Evolutionary conservation across 2,888 invertebrate genomes (phyloP).

Genomic region (Melinaea menophilus): DNA sequence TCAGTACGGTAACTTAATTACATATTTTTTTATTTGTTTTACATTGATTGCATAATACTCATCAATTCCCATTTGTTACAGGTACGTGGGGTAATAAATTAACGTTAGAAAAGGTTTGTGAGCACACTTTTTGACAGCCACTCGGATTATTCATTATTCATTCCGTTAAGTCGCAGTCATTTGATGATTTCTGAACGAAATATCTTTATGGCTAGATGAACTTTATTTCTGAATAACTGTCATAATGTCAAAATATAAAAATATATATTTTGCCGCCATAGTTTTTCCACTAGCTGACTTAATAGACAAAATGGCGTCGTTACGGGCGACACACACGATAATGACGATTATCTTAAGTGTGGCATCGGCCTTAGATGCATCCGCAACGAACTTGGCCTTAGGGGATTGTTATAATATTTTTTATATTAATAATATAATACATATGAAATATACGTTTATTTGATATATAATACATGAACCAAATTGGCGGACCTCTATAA

Average conservation of each 20-base stretch:
- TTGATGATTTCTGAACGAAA: constrained; percentile 10
- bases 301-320: constrained; percentile 69
- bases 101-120: constrained; percentile 25
- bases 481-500: too few species aligned
- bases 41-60: constrained; percentile 33
- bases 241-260: constrained; percentile 31
- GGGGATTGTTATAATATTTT: constrained; percentile 2
- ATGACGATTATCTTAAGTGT: constrained; percentile 67
- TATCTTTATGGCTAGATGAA: not conserved
- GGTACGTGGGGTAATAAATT: constrained; percentile 36
- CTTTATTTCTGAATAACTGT: constrained; percentile 6
- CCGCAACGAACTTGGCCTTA: constrained; percentile 59
- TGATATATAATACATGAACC: too few species aligned
- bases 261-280: constrained; percentile 56
- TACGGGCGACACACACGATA: constrained; percentile 71
- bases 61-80: constrained; percentile 42
- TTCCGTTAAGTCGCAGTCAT: constrained; percentile 1
- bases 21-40: constrained; percentile 42
- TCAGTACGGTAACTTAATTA: constrained; percentile 49
- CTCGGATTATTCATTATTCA: constrained; percentile 2
- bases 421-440: not conserved
- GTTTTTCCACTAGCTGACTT: constrained; percentile 65
- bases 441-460: too few species aligned
- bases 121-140: constrained; percentile 10
- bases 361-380: constrained; percentile 71